Base-by-base conservation (phyloP, 2,888 invertebrate genomes). In the Aricia artaxerxes region DNA sequence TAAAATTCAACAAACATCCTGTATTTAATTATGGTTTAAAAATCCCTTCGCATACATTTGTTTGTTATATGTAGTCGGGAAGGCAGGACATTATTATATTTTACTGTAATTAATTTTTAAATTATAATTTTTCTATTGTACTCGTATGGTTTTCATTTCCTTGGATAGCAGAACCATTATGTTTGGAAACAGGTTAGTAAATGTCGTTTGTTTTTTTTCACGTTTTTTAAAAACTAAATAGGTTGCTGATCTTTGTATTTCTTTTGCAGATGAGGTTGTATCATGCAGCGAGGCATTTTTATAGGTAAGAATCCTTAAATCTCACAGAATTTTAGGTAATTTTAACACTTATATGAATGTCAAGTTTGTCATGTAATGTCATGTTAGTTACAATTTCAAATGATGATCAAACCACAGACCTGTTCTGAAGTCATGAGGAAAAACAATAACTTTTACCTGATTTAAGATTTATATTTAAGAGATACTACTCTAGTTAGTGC, bases 61-160 rank as follows among this genome's bases (percentile, higher is more conserved):
- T 82, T 86, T 87, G 86, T 88, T 87, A 87, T 87, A 83, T 85
- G 85, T 87, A 86, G 87, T 85, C 82, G 87, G 87, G 87, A 87
- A 86, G 84, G 84, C 86, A 85, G 87, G 85, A 87, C 85, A 84
- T 84, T 88, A 89, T 92, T 91, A 90, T 76, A 88, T 90, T 92
- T 88, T 92, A 92, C 88, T 89, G 93, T 92, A 94, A 94, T 94
- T 93, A 93, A 92, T 92, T 94, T 93, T 93, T 94, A 93, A 94
- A 94, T 94, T 94, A 94, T 94, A 94, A 92, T 94, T 94, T 93
- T 94, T 94, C 91, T 93, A 93, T 93, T 93, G 87, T 91, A 93
- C 79, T 78, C 79, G 80, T 84, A 83, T 57, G 76, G 82, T 85
- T 85, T 87, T 88, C 87, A 87, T 91, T 91, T 88, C 84, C 57